Base-by-base conservation (phyloP, 2,113 vertebrate genomes). In the Oryzias javanicus region DNA sequence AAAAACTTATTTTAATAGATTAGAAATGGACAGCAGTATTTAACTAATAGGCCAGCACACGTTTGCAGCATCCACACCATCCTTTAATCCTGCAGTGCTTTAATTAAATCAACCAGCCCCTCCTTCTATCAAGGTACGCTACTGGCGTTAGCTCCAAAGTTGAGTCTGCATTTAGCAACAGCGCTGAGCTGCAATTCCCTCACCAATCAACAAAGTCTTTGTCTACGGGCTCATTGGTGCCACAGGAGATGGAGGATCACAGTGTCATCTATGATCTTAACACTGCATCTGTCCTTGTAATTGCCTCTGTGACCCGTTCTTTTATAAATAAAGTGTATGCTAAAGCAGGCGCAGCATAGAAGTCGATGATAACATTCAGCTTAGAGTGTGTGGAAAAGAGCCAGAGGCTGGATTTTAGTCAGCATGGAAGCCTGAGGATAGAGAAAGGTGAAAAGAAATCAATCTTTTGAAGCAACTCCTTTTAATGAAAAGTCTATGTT, bases 121-220 rank as follows among this genome's bases (percentile, higher is more conserved):
- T 42, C 15, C 15, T 40, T 42, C 8, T 25, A 8, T 18, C 20
- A n/a, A 24, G 10, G 35, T 52, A 7, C 40, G 25, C 20, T 24
- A 8, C 47, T 20, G 0, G 20, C 19, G 35, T 48, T 55, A 5
- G 4, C 45, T 55, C 63, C 8, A 69, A 46, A 49, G 42, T 18
- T 46, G 27, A 47, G 40, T 58, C 17, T 51, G 24, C 7, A 27
- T 49, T 64, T 47, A 50, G 19, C 41, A 60, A 44, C 15, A 60
- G 35, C 41, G 48, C 42, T 14, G 20, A 27, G 54, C 29, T 42
- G 20, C 16, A 60, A 49, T 55, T 35, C 42, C 47, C 17, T 12
- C 47, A 60, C 35, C 61, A 54, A 41, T 75, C 61, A 63, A 42
- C 49, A 29, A 47, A 53, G 58, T 60, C 42, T 6, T 58, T 42